These are phyloP conservation scores for Ailurus styani DNA, from an alignment of 2,113 vertebrate genomes.

Conservation along the genomic window DNA sequence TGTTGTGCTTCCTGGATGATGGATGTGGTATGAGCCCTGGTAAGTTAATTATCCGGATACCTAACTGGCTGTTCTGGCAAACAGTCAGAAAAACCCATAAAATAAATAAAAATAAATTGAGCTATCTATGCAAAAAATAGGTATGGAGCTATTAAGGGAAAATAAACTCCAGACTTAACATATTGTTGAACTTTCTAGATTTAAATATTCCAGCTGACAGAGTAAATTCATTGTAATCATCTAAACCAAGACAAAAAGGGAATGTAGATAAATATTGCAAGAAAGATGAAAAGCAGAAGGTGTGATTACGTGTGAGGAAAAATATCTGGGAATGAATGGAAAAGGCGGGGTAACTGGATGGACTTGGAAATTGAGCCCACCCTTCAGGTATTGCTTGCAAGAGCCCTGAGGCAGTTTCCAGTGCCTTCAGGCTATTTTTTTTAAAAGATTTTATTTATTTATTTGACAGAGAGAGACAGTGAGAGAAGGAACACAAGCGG, in stretches of 20 bases:
- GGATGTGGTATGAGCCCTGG: slow-evolving; percentile 85
- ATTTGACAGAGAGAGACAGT: too few species aligned
- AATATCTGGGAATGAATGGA: not conserved
- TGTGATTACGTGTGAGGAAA: not conserved
- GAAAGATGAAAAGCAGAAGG: not conserved
- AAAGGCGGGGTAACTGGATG: not conserved
- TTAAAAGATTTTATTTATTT: too few species aligned
- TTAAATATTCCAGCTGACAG: slow-evolving; percentile 39
- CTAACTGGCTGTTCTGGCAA: slow-evolving; percentile 42
- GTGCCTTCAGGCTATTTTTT: not conserved
- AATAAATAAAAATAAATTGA: slow-evolving; percentile 55
- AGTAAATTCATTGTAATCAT: slow-evolving; percentile 39
- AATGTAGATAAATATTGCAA: slow-evolving; percentile 39
- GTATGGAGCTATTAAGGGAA: slow-evolving; percentile 36
- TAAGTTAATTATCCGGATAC: slow-evolving; percentile 77
- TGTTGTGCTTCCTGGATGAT: slow-evolving; percentile 89
- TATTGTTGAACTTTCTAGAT: not conserved
- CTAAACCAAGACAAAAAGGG: slow-evolving; percentile 45
- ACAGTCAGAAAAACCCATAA: slow-evolving; percentile 49
- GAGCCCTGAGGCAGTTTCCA: not conserved
- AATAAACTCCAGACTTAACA: not conserved
- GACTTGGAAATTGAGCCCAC: not conserved
- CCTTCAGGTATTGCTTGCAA: not conserved
- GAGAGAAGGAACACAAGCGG: too few species aligned
- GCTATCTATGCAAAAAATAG: not conserved